Evolutionary conservation across 2,113 vertebrate genomes (phyloP).

Genomic region (Corydoras sp.): DNA sequence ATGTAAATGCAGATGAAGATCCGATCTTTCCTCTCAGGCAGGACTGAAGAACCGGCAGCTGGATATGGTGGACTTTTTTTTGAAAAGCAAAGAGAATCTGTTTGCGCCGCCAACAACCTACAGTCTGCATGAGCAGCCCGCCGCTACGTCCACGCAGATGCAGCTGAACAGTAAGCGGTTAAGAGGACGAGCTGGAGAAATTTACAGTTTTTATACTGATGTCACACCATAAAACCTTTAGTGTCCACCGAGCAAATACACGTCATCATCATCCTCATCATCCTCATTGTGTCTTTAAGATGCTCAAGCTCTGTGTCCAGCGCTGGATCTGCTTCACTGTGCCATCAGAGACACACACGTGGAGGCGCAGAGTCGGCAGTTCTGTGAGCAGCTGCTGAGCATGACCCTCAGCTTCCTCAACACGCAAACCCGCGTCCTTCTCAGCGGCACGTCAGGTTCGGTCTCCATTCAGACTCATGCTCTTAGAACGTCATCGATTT

Average conservation of each 20-base stretch:
- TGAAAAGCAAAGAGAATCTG: constrained; percentile 91
- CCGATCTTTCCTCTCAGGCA: constrained; percentile 62
- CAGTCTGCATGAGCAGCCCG: constrained; percentile 49
- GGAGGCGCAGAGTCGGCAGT: constrained; percentile 85
- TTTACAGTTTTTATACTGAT: no score
- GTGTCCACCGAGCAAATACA: no score
- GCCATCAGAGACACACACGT: constrained; percentile 78
- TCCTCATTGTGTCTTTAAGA: constrained; percentile 56
- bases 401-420: constrained; percentile 80
- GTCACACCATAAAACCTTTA: no score
- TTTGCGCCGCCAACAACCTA: constrained; percentile 56
- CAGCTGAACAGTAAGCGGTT: constrained; percentile 71
- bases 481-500: no score
- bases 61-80: constrained; percentile 90
- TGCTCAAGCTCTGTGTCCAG: constrained; percentile 77
- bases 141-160: constrained; percentile 36
- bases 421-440: constrained; percentile 65
- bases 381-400: constrained; percentile 87
- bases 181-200: no score
- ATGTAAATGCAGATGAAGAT: background rate
- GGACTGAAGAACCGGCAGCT: constrained; percentile 91
- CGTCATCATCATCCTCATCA: background rate
- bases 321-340: constrained; percentile 78
- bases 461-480: background rate
- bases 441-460: constrained; percentile 26